Evolutionary conservation across 2,888 invertebrate genomes (phyloP).

Genomic region (Dolichopus griseipennis): DNA sequence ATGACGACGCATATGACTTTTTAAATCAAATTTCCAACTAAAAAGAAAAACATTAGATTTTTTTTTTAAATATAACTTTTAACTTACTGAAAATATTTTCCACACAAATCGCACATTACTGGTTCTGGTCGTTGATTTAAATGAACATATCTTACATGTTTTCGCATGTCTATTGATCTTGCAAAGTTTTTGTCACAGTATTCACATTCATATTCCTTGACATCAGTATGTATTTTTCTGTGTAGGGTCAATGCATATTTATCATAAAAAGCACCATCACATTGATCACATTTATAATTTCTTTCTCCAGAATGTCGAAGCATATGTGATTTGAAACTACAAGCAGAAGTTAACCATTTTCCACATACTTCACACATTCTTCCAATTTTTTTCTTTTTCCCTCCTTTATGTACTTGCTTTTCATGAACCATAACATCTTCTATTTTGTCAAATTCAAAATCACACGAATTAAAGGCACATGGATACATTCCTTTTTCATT

Average conservation of each 20-base stretch:
- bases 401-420: conserved; percentile 28
- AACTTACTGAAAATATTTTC: conserved; percentile 14
- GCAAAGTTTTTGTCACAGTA: not conserved
- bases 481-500: conserved; percentile 5
- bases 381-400: conserved; percentile 30
- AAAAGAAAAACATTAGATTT: not conserved
- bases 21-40: conserved; percentile 13
- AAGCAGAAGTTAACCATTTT: conserved; percentile 39
- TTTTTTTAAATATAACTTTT: not conserved
- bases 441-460: not conserved
- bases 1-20: conserved; percentile 17
- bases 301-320: conserved; percentile 40
- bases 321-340: conserved; percentile 41
- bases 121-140: not conserved
- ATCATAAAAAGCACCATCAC: not conserved
- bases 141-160: conserved; percentile 8
- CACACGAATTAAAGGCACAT: conserved; percentile 1
- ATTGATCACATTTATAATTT: conserved; percentile 29
- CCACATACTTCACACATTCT: conserved; percentile 40
- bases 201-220: not conserved
- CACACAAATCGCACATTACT: conserved; percentile 18
- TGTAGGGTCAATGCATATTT: not conserved
- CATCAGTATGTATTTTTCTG: not conserved
- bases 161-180: not conserved
- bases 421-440: not conserved